Base-by-base conservation (phyloP, 2,888 invertebrate genomes). In the Conops quadrifasciatus region DNA sequence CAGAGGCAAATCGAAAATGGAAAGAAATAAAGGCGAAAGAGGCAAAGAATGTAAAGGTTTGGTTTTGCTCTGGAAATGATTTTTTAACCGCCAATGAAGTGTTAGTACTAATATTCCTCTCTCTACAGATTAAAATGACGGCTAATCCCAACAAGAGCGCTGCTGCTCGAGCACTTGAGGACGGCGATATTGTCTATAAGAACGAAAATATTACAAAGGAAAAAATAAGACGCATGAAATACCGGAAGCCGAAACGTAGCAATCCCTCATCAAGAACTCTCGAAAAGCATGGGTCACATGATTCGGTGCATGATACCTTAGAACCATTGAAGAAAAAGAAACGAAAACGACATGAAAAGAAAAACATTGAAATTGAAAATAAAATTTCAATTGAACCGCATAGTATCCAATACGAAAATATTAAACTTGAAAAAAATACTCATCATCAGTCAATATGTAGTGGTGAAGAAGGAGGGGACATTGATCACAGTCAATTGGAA, bases 131-230 rank as follows among this genome's bases (percentile, higher is more conserved):
- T 15, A 56, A 69, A 24, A n/a, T 11, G 21, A 63, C 47, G 2
- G 5, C n/a, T 21, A 47, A 47, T 26, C 5, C 36, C 7, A 45
- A 43, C 11, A 43, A n/a, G 11, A 67, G 67, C 21, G 43, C 62
- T 13, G 79, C 81, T 0, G 74, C 78, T 1, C 79, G 82, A 3
- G 65, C 78, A 1, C 75, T 84, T 3, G 71, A 71, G 15, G 74
- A 79, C 51, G 81, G 79, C 0, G 82, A 81, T 47, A 74, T 78
- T 51, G 72, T 83, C n/a, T 83, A 84, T 68, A 78, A 81, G 64
- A 84, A 84, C 71, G 84, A 84, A 76, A 78, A 80, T 59, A 75
- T 79, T 13, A 77, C 15, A 80, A 74, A 26, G 64, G 67, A 11
- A 80, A 80, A 73, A 73, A 78, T 65, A 43, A 45, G 45, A 49